Base-by-base conservation (phyloP, 2,888 invertebrate genomes). In the Trypoxylon attenuatum region DNA sequence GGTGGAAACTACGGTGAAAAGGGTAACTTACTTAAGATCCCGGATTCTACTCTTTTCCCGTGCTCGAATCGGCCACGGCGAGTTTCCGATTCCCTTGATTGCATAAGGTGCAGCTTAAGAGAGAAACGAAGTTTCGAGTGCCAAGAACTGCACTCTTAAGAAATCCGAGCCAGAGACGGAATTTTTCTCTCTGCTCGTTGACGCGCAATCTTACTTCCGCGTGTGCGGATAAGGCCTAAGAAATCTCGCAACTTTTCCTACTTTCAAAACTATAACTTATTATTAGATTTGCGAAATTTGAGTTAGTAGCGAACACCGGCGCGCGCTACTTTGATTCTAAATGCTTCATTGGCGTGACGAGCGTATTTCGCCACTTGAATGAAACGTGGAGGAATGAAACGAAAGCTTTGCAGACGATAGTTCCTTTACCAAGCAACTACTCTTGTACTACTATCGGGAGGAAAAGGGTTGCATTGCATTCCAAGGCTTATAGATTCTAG, bases 51-150 rank as follows among this genome's bases (percentile, higher is more conserved):
- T 5, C 27, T 27, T n/a, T 27, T 6, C 27, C 2, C 6, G 1
- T 1, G 4, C 27, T 33, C 33, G 33, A 33, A 33, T 33, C 33
- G 33, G 33, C 25, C 16, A 22, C 41, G 52, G 38, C 39, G 41
- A 64, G 42, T 71, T 71, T 50, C 29, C 57, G 45, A 69, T 69
- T 57, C 42, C 46, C 33, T 65, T 62, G 65, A 72, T 71, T 69
- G 53, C 61, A 53, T 69, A 59, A 58, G 46, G 45, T 39, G 21
- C 22, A 55, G 56, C 58, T 68, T 68, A 52, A 53, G 33, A 33
- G 22, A 43, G 13, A 39, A 51, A 49, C 47, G 33, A 60, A 72
- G 51, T 72, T 72, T 49, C 53, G 19, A 49, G 51, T 16, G 55
- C 18, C 56, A 57, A 60, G 5, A 54, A 54, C 5, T 18, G 59